Evolutionary conservation across 2,888 invertebrate genomes (phyloP), one percentile per base, ranked within the genome.

Genomic region (Adelphocoris suturalis): DNA sequence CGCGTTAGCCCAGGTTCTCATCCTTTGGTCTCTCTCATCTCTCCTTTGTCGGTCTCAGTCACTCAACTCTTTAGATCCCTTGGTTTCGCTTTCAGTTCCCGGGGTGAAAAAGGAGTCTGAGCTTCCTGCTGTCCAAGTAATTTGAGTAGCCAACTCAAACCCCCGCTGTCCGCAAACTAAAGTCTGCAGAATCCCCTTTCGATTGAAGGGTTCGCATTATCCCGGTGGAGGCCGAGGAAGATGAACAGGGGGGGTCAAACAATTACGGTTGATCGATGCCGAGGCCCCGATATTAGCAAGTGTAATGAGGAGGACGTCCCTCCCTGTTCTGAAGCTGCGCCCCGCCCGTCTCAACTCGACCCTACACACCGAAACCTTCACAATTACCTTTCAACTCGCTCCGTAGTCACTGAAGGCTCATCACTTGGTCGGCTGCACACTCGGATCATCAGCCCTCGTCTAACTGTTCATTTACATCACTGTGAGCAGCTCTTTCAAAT

Each of bases 221-320:
- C 7, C 5, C 16, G 78, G n/a, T 78, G 13, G 78, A 46, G 13
- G 19, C 37, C 16, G 46, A 19, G 46, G 28, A 19, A 46, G 78
- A 47, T 80, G 46, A 28, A 23, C 68, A 68, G 9, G 37, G 78
- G 78, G 61, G 85, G 57, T 61, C 61, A 28, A 61, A 85, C 61
- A 57, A 61, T 85, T 61, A 61, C 61, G 85, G 85, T 85, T 85
- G 85, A 85, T 85, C 85, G 85, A 61, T 61, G 61, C 85, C 46
- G 0, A n/a, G 19, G 55, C 78, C 14, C 28, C 46, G 37, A 28
- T 85, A 85, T 85, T 85, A 85, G 85, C 85, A 85, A 85, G 85
- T 57, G 57, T 85, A 85, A 85, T 85, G 61, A 85, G 85, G 57
- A 52, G 16, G 61, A 61, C 85, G 12, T 4, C 84, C 84, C 23